Evolutionary conservation across 2,888 invertebrate genomes (phyloP).

Genomic region (Proisotoma minuta): DNA sequence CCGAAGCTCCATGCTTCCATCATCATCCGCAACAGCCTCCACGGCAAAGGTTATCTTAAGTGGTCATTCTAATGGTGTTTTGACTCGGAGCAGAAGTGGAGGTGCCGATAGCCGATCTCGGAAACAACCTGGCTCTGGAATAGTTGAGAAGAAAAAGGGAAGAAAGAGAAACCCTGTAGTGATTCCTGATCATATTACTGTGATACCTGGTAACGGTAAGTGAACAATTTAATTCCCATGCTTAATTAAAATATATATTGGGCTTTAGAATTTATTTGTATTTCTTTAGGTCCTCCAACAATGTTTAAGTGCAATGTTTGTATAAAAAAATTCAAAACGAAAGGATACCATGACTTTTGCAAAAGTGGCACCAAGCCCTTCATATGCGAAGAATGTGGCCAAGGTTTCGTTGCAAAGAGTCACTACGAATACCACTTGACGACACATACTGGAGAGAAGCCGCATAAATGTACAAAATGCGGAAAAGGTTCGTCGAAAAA

Average conservation of each 20-base stretch:
- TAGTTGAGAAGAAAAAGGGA: slow-evolving; percentile 13
- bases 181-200: slow-evolving; percentile 1
- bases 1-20: too few species aligned
- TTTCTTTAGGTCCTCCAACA: slow-evolving; percentile 34
- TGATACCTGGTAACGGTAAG: background rate
- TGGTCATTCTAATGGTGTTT: too few species aligned
- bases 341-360: slow-evolving; percentile 49
- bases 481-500: slow-evolving; percentile 64
- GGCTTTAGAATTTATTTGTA: background rate
- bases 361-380: slow-evolving; percentile 51
- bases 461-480: slow-evolving; percentile 61
- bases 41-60: too few species aligned
- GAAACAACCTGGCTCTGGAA: slow-evolving; percentile 7
- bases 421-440: slow-evolving; percentile 69
- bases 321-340: slow-evolving; percentile 62
- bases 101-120: too few species aligned
- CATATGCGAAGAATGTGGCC: slow-evolving; percentile 54
- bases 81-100: too few species aligned
- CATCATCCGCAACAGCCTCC: too few species aligned
- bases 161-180: background rate
- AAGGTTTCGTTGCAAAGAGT: slow-evolving; percentile 64
- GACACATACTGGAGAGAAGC: slow-evolving; percentile 57
- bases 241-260: background rate
- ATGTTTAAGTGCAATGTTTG: slow-evolving; percentile 63
- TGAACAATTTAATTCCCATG: background rate